Base-by-base conservation (phyloP, 2,113 vertebrate species). In the Alethe diademata region DNA sequence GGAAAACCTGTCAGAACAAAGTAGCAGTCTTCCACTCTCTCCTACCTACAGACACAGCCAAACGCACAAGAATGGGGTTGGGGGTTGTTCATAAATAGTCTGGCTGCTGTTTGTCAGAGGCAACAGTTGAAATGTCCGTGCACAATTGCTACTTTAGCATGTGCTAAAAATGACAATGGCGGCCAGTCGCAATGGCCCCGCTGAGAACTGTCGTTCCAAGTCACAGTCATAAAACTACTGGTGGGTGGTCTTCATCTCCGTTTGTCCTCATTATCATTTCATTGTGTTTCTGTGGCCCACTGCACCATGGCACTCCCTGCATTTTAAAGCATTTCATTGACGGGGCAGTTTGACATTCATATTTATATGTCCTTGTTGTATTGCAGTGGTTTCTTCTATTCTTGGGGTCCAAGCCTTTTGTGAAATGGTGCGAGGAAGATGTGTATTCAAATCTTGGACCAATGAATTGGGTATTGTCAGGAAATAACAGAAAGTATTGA, bases 151-250 rank as follows among this genome's bases (percentile, higher is more conserved):
- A 95, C 95, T 95, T 97, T 93, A 95, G 94, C 97, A 94, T 97
- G 97, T 97, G 95, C 97, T 98, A 96, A 96, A 98, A 97, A 98
- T 96, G 97, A 98, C 98, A 98, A 97, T 97, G 97, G 97, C 70
- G 93, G 97, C 96, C 97, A 96, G 95, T 96, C 15, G 97, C 96
- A 97, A 97, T 96, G 94, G 97, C 97, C 97, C 96, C 80, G 25
- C 94, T 94, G 98, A 98, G 97, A 97, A 97, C 90, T 96, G 95
- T 97, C 93, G 92, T 95, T 98, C 96, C 96, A 95, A 95, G 97
- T 95, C 96, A 96, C 96, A 94, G 97, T 97, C 91, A 97, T 98
- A 97, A 98, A 98, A 94, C 93, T 96, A 60, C 97, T 97, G 95
- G 97, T 98, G 98, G 98, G 98, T 98, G 97, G 98, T 98, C 98